Conservation (phyloP, 2,888 invertebrate species). For the Drosophila rellima region DNA sequence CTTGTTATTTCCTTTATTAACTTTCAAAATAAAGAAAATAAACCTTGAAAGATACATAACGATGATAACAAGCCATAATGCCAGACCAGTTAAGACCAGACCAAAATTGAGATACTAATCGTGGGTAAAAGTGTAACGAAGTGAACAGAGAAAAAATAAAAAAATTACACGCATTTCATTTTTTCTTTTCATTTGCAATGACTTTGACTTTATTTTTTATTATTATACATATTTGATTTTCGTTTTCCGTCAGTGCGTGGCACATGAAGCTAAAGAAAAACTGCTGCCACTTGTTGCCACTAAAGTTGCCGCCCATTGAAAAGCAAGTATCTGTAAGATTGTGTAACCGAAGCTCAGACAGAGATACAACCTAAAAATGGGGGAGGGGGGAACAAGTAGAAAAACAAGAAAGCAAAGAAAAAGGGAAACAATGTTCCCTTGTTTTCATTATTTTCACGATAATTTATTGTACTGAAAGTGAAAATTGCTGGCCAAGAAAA, state of each 20-base stretch:
- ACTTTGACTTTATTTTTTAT: slow-evolving; percentile 52
- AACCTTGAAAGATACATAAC: slow-evolving; percentile 28
- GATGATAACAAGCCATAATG: slow-evolving; percentile 48
- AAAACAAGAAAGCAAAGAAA: background rate
- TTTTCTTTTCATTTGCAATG: slow-evolving; percentile 52
- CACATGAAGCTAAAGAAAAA: slow-evolving; percentile 13
- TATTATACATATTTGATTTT: slow-evolving; percentile 9
- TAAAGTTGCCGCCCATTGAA: slow-evolving; percentile 26
- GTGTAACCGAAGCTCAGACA: slow-evolving; percentile 49
- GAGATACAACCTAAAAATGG: background rate
- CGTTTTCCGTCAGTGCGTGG: slow-evolving; percentile 65
- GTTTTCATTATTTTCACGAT: slow-evolving; percentile 59
- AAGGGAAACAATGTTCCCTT: slow-evolving; percentile 58
- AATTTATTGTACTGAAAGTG: slow-evolving; percentile 79
- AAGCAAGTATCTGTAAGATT: slow-evolving; percentile 36
- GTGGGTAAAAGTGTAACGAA: slow-evolving; percentile 69
- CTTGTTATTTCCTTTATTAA: slow-evolving; percentile 2
- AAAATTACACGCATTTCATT: slow-evolving; percentile 68
- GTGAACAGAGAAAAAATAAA: slow-evolving; percentile 16
- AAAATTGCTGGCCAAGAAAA: slow-evolving; percentile 65
- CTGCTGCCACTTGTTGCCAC: slow-evolving; percentile 37
- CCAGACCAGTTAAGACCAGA: slow-evolving; percentile 7
- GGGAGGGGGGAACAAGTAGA: slow-evolving; percentile 14
- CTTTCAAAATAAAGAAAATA: slow-evolving; percentile 25
- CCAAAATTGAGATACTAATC: slow-evolving; percentile 38